A percentile compares a stretch with the other conserved stretches of the same genome.
Conservation (phyloP, 2,888 invertebrate species). For the Pherbina coryleti region DNA sequence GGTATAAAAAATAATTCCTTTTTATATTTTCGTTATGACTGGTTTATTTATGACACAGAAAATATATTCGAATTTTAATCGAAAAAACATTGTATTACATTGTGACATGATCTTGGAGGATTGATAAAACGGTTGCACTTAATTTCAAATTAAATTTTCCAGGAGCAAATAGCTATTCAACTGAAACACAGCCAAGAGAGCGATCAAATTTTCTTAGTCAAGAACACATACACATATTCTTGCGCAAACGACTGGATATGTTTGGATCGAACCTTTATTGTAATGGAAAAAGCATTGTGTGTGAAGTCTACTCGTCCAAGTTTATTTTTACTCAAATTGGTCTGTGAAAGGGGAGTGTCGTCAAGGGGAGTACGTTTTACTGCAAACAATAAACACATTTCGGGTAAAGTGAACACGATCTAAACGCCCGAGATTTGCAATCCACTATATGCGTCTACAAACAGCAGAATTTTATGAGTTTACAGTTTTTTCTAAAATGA, state of each 20-base stretch:
- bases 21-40: too few species aligned
- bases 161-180: too few species aligned
- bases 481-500: slow-evolving; percentile 59
- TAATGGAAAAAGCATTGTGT: neutral
- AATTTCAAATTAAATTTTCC: too few species aligned
- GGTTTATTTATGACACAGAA: too few species aligned
- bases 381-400: slow-evolving; percentile 37
- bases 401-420: neutral
- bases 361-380: neutral
- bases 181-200: too few species aligned
- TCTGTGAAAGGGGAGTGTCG: neutral
- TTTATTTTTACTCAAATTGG: slow-evolving; percentile 28
- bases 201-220: neutral
- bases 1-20: too few species aligned
- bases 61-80: too few species aligned
- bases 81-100: too few species aligned
- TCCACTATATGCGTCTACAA: slow-evolving; percentile 45
- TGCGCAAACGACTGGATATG: neutral
- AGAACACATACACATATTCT: neutral
- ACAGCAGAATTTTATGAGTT: slow-evolving; percentile 48
- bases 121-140: too few species aligned
- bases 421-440: slow-evolving; percentile 41
- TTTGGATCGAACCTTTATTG: neutral
- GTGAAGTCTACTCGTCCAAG: slow-evolving; percentile 27
- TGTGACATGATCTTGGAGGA: too few species aligned